Conservation (phyloP, 1,140 invertebrate genomes). For the Glossosoma conforme region DNA sequence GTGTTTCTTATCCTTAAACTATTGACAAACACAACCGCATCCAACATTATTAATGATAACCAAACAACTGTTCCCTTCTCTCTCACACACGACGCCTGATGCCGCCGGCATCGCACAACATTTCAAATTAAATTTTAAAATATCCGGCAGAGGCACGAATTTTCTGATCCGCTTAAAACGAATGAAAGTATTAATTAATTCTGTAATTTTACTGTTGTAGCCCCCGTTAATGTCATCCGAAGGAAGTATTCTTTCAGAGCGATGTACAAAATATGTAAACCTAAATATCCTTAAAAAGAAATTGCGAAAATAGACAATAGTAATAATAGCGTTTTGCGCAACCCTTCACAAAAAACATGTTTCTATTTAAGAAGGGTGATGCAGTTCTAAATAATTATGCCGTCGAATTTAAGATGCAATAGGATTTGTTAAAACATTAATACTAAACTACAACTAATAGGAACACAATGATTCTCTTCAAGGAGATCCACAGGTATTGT, state of each 20-base stretch:
- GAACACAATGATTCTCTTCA: slow-evolving; percentile 26
- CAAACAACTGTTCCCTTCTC: not conserved
- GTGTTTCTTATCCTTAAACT: slow-evolving; percentile 21
- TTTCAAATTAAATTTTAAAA: too few relatives aligned
- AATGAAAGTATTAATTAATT: too few relatives aligned
- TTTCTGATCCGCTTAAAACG: too few relatives aligned
- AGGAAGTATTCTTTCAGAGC: too few relatives aligned
- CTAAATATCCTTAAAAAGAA: too few relatives aligned
- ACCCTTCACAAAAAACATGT: not conserved
- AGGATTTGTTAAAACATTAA: slow-evolving; percentile 15
- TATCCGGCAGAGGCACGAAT: too few relatives aligned
- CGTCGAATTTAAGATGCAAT: slow-evolving; percentile 15
- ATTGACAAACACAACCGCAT: slow-evolving; percentile 23
- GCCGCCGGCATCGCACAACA: not conserved
- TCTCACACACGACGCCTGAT: not conserved
- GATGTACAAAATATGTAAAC: too few relatives aligned
- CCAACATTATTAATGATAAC: slow-evolving; percentile 4
- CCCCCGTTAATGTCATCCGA: too few relatives aligned
- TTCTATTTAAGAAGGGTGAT: not conserved
- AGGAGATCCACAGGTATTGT: slow-evolving; percentile 6
- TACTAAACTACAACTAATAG: slow-evolving; percentile 31
- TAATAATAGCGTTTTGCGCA: not conserved
- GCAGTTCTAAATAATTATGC: not conserved
- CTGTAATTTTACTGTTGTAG: too few relatives aligned
- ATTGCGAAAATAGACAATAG: not conserved